Evolutionary conservation across 2,797 vertebrate genomes (phyloP).

Genomic region (Mastacembelus armatus): DNA sequence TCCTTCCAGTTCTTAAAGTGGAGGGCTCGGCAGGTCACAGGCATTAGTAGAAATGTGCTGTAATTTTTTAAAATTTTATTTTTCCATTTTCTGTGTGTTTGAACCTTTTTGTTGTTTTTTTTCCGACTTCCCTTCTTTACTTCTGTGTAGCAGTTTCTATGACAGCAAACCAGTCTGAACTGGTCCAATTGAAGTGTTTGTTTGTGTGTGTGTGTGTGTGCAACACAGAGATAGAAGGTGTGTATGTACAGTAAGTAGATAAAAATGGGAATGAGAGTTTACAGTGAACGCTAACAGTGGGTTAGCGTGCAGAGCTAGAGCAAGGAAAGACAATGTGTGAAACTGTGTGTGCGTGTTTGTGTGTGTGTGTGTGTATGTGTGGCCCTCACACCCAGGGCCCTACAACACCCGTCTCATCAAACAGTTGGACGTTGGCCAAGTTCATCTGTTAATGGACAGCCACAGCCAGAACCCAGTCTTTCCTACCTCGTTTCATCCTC

Average conservation of each 20-base stretch:
- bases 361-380: slow-evolving; percentile 14
- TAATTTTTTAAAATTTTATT: too few species aligned
- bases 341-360: slow-evolving; percentile 1
- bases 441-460: slow-evolving; percentile 99
- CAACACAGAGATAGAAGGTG: neutral
- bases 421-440: slow-evolving; percentile 94
- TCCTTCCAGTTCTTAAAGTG: slow-evolving; percentile 47
- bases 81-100: slow-evolving; percentile 29
- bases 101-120: slow-evolving; percentile 46
- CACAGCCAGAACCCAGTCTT: slow-evolving; percentile 79
- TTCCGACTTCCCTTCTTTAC: slow-evolving; percentile 56
- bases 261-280: slow-evolving; percentile 31
- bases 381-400: slow-evolving; percentile 43
- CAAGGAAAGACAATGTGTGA: slow-evolving; percentile 23
- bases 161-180: slow-evolving; percentile 91
- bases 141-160: slow-evolving; percentile 77
- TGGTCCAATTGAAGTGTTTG: slow-evolving; percentile 78
- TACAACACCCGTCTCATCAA: slow-evolving; percentile 92
- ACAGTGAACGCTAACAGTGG: slow-evolving; percentile 28
- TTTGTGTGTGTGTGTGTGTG: slow-evolving; percentile 8
- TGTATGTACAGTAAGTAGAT: slow-evolving; percentile 50
- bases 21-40: slow-evolving; percentile 51
- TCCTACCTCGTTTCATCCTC: slow-evolving; percentile 45
- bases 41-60: slow-evolving; percentile 49
- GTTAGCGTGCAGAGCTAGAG: slow-evolving; percentile 54